These are phyloP conservation scores for Agrochola lychnidis DNA, from an alignment of 2,888 invertebrate genomes.

Conservation along the genomic window DNA sequence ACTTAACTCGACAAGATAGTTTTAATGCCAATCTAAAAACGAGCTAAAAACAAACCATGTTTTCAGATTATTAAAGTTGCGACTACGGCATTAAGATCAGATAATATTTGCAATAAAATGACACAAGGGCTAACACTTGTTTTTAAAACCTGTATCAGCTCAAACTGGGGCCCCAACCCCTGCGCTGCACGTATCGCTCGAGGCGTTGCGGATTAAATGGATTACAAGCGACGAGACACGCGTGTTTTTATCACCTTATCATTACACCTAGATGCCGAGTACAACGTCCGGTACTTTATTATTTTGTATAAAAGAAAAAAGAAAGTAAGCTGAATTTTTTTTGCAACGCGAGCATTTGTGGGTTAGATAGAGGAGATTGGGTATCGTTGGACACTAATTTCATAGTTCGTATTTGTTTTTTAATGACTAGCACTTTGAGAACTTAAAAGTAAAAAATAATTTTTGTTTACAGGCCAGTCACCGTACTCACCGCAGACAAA, in stretches of 20 bases:
- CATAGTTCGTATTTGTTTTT: neutral
- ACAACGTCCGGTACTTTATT: conserved; percentile 27
- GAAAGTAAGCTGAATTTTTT: neutral
- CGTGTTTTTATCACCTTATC: conserved; percentile 63
- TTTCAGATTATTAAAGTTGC: neutral
- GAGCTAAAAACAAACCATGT: neutral
- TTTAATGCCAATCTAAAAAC: neutral
- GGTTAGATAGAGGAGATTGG: conserved; percentile 9
- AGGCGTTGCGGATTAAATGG: conserved; percentile 59
- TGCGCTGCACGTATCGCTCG: conserved; percentile 57
- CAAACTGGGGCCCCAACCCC: conserved; percentile 41
- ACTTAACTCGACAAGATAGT: neutral
- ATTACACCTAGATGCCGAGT: conserved; percentile 51
- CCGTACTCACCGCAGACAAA: too few relatives aligned
- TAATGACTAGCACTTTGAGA: too few relatives aligned
- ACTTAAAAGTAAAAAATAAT: neutral
- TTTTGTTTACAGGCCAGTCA: neutral
- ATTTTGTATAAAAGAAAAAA: conserved; percentile 11
- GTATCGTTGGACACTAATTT: neutral
- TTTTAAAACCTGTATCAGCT: conserved; percentile 18
- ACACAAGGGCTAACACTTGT: neutral
- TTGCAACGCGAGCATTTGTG: neutral
- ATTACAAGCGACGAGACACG: conserved; percentile 60
- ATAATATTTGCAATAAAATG: neutral
- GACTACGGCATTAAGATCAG: neutral